Percentiles rank a stretch among this genome's conserved stretches.
phyloP scores from a whole-genome alignment of 2,797 vertebrate genomes.

The Squalus acanthias region DNA sequence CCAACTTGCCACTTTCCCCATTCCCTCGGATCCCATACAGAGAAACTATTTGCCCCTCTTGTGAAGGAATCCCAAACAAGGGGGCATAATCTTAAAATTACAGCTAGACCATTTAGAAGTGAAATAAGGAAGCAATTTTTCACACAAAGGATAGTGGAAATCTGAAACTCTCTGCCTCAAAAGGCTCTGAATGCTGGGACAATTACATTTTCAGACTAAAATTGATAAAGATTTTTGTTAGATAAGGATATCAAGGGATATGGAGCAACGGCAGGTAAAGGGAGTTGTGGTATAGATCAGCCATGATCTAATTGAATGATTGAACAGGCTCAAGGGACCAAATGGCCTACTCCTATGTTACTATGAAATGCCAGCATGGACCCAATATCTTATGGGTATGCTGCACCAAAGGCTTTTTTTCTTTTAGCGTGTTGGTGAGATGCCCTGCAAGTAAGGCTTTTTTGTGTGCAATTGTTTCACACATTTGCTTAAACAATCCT shows the following conservation, averaged over 20 bases:
- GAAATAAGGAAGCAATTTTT: not conserved
- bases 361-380: not conserved
- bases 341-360: not conserved
- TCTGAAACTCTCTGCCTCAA: not conserved
- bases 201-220: not conserved
- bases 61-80: not conserved
- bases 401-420: not conserved
- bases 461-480: not conserved
- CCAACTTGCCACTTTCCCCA: too few species aligned
- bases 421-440: not conserved
- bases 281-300: not conserved
- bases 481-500: not conserved
- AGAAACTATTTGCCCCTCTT: not conserved
- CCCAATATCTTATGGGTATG: not conserved
- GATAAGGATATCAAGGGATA: not conserved
- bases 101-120: not conserved
- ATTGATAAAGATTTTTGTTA: not conserved
- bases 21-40: not conserved
- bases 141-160: not conserved
- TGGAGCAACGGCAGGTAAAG: not conserved
- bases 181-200: not conserved
- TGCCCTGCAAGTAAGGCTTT: not conserved
- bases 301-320: not conserved
- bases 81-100: not conserved
- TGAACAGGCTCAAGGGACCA: not conserved